Conservation (phyloP, 1,140 invertebrate genomes). For the Lithobius niger region DNA sequence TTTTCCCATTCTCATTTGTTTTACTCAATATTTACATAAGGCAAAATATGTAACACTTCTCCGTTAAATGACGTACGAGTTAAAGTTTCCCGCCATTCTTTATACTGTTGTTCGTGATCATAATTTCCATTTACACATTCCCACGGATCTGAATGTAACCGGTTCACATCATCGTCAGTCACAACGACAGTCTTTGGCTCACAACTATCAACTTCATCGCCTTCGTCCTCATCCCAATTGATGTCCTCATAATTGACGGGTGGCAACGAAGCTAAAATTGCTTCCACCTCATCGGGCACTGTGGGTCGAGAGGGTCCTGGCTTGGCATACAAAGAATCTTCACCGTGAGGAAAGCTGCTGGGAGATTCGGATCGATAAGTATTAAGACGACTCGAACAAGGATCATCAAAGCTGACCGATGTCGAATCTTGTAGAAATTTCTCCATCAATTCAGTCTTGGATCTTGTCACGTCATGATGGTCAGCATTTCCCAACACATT, state of each 20-base stretch:
- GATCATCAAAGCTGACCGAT: constrained; percentile 17
- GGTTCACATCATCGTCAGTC: constrained; percentile 30
- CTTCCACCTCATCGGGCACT: constrained; percentile 34
- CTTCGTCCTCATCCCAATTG: constrained; percentile 33
- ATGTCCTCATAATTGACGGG: constrained; percentile 44
- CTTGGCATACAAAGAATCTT: too few relatives aligned
- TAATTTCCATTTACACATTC: constrained; percentile 47
- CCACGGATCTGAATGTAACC: constrained; percentile 33
- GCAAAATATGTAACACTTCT: constrained; percentile 68
- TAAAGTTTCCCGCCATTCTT: constrained; percentile 67
- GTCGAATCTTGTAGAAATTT: constrained; percentile 38
- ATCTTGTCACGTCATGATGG: constrained; percentile 25
- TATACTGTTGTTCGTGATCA: constrained; percentile 45
- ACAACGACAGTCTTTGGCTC: constrained; percentile 26
- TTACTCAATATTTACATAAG: constrained; percentile 81
- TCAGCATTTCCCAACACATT: not conserved
- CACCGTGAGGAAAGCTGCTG: constrained; percentile 11
- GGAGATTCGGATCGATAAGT: constrained; percentile 6
- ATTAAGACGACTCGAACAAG: constrained; percentile 7
- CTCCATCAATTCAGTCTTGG: constrained; percentile 43
- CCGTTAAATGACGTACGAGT: constrained; percentile 49
- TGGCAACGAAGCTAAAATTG: constrained; percentile 45
- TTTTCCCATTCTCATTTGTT: constrained; percentile 8
- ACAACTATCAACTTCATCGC: constrained; percentile 28
- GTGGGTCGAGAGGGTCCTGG: constrained; percentile 9